Percentiles rank a stretch among this genome's conserved stretches.
phyloP scores from a whole-genome alignment of 2,888 invertebrate genomes.

The Noctua janthe region DNA sequence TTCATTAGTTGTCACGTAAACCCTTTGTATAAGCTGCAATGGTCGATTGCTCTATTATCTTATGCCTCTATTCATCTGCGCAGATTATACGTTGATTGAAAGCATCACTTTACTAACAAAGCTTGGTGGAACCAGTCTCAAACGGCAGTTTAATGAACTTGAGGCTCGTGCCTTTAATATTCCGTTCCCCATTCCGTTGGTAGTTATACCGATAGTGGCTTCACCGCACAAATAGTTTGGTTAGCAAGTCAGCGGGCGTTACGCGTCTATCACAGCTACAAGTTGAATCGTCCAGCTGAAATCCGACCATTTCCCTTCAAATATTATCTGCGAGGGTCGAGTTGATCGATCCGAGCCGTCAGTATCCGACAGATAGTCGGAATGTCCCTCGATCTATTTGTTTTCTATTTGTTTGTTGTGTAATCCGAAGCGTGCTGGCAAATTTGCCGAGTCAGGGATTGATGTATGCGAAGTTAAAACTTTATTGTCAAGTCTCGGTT shows the following conservation, averaged over 20 bases:
- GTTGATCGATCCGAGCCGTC: slow-evolving; percentile 55
- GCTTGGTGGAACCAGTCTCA: slow-evolving; percentile 11
- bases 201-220: slow-evolving; percentile 44
- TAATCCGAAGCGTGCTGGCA: slow-evolving; percentile 69
- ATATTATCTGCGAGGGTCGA: slow-evolving; percentile 67
- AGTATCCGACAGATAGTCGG: slow-evolving; percentile 58
- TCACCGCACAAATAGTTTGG: slow-evolving; percentile 62
- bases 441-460: slow-evolving; percentile 66
- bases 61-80: neutral
- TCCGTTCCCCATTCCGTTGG: slow-evolving; percentile 46
- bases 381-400: slow-evolving; percentile 61
- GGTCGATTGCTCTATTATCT: neutral
- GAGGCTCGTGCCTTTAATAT: slow-evolving; percentile 49
- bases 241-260: slow-evolving; percentile 49
- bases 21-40: neutral
- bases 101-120: slow-evolving; percentile 20
- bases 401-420: slow-evolving; percentile 74
- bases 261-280: slow-evolving; percentile 51
- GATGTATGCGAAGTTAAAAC: slow-evolving; percentile 67
- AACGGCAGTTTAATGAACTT: slow-evolving; percentile 48
- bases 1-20: neutral
- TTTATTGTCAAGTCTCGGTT: slow-evolving; percentile 53
- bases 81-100: slow-evolving; percentile 15
- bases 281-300: slow-evolving; percentile 63
- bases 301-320: slow-evolving; percentile 70